Evolutionary conservation across 2,113 vertebrate species (phyloP).

Genomic region (Hystrix cristata): DNA sequence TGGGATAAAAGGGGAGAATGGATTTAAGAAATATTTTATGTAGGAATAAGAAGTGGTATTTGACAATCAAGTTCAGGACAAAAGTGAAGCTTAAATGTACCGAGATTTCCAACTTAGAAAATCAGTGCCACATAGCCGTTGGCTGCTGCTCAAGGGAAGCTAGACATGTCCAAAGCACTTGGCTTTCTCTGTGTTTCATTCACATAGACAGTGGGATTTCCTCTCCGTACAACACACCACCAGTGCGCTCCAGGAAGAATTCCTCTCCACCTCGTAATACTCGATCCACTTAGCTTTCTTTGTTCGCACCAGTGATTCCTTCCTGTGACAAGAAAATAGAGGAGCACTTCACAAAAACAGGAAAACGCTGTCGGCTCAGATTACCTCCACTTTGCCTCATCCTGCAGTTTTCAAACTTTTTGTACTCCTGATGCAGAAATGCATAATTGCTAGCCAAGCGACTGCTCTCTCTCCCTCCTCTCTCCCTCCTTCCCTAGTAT

Average conservation of each 20-base stretch:
- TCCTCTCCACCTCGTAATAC: neutral
- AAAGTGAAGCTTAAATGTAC: neutral
- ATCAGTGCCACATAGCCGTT: rapidly evolving
- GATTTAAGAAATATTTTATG: neutral
- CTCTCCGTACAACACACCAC: neutral
- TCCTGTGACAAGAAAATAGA: conserved; percentile 75
- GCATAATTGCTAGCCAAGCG: neutral
- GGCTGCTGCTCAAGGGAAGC: neutral
- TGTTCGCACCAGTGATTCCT: conserved; percentile 55
- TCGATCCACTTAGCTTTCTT: conserved; percentile 72
- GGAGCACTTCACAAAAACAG: conserved; percentile 67
- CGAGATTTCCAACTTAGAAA: neutral
- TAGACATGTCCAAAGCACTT: neutral
- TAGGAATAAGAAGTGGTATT: neutral
- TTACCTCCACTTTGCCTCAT: conserved; percentile 52
- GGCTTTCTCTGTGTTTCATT: neutral
- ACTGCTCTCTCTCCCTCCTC: neutral
- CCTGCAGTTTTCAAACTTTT: neutral
- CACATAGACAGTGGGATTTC: neutral
- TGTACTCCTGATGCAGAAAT: conserved; percentile 8
- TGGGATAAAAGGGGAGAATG: neutral
- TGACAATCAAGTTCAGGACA: neutral
- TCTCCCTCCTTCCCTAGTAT: neutral
- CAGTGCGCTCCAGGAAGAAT: neutral
- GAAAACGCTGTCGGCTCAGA: conserved; percentile 74